Base-by-base conservation (phyloP, 2,113 vertebrate species). In the Nesoenas mayeri region DNA sequence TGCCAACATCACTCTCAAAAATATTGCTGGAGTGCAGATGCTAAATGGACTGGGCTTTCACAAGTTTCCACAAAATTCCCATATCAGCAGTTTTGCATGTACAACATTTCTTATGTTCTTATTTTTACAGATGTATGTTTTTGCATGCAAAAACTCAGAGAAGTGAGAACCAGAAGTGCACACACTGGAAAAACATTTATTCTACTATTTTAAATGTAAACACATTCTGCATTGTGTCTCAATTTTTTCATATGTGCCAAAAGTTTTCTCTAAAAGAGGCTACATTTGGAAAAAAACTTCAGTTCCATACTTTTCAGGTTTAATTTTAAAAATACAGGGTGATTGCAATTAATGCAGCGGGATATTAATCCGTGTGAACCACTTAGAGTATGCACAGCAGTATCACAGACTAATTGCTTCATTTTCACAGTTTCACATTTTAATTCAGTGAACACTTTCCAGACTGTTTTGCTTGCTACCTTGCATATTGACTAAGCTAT, bases 71-170 rank as follows among this genome's bases (percentile, higher is more conserved):
- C 31, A 28, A 47, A 78, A 96, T 70, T 18, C 12, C 20, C 2
- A 0, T 14, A 50, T 17, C 0, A 0, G 9, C 38, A 67, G 16
- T 62, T 91, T 65, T 64, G 8, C 9, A 64, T 12, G 3, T 60
- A 51, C 20, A 51, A 2, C 42, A 74, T 66, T 88, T 70, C 36
- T 54, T 78, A 36, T 1, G 1, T 48, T 88, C 7, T 53, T 78
- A 51, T 32, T 42, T 19, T 56, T 81, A 51, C 6, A 66, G 21
- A 51, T 29, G 11, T 21, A 74, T n/a, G 6, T 6, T 57, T 34
- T 74, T 74, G 19, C 26, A 67, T 13, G 16, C 9, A 84, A 53
- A 85, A 66, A 5, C 6, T 66, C 57, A 83, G 47, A 50, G 71
- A 74, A 28, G 12, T 31, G 42, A 32, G 15, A 88, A 57, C 36